A percentile compares a stretch with the other conserved stretches of the same genome.
Conservation (phyloP, 2,888 invertebrate species). For the Acanthosepion pharaonis region DNA sequence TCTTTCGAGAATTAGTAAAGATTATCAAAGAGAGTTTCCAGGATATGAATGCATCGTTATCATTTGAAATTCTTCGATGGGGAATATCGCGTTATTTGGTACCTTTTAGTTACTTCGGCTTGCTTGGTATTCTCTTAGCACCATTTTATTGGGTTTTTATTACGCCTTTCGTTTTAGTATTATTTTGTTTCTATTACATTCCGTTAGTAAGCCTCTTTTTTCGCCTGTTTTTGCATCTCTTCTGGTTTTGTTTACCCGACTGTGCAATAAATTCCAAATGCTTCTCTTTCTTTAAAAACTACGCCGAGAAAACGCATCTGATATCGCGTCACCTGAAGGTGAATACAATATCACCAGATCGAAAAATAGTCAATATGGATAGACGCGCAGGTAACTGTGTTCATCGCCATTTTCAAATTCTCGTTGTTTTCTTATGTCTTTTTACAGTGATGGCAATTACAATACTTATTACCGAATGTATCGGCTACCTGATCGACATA, state of each 20-base stretch:
- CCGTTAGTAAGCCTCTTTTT: slow-evolving; percentile 68
- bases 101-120: slow-evolving; percentile 67
- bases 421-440: slow-evolving; percentile 59
- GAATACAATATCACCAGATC: background rate
- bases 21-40: slow-evolving; percentile 62
- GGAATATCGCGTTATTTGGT: slow-evolving; percentile 60
- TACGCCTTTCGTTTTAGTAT: slow-evolving; percentile 59
- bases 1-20: slow-evolving; percentile 59
- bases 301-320: background rate
- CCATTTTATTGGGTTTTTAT: slow-evolving; percentile 62
- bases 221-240: slow-evolving; percentile 57
- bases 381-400: background rate
- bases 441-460: slow-evolving; percentile 63
- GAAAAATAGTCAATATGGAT: background rate
- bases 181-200: slow-evolving; percentile 67
- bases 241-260: background rate
- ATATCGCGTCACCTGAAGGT: background rate
- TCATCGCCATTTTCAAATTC: slow-evolving; percentile 52
- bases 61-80: slow-evolving; percentile 57
- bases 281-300: background rate
- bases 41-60: slow-evolving; percentile 55
- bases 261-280: background rate
- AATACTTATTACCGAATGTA: slow-evolving; percentile 66
- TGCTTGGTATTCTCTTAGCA: slow-evolving; percentile 64
- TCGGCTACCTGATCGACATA: slow-evolving; percentile 69